phyloP scores from a whole-genome alignment of 2,888 invertebrate genomes.

The Parnassius smintheus region DNA sequence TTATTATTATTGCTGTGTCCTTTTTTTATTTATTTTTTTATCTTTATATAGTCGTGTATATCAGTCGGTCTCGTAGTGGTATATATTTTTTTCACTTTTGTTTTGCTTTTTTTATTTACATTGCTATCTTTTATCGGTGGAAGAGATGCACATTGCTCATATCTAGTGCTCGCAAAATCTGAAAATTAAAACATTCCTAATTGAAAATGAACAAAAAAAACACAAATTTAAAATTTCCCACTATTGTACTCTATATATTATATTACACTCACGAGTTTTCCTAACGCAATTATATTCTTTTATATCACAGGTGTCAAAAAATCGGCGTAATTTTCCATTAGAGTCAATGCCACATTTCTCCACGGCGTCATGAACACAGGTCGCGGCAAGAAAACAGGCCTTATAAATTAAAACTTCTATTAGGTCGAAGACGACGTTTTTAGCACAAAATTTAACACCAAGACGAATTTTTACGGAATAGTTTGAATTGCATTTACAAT shows the following conservation, averaged over 20 bases:
- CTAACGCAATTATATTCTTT: conserved; percentile 62
- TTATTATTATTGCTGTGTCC: too few relatives aligned
- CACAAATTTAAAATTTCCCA: background rate
- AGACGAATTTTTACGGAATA: too few relatives aligned
- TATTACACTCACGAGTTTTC: conserved; percentile 42
- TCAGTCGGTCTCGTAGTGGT: too few relatives aligned
- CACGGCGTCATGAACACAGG: conserved; percentile 53
- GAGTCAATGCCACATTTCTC: conserved; percentile 54
- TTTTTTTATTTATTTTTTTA: too few relatives aligned
- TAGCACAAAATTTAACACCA: background rate
- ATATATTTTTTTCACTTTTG: too few relatives aligned
- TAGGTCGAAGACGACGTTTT: background rate
- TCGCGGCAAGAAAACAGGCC: conserved; percentile 60
- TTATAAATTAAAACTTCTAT: conserved; percentile 35
- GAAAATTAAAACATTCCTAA: conserved; percentile 29
- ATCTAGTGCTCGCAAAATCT: conserved; percentile 41
- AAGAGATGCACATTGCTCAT: conserved; percentile 37
- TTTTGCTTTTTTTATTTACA: background rate
- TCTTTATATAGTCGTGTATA: too few relatives aligned
- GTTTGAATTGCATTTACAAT: too few relatives aligned
- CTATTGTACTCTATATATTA: background rate
- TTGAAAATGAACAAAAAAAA: too few relatives aligned
- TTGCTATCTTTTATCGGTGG: conserved; percentile 30
- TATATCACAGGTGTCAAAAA: conserved; percentile 64
- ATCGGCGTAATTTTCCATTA: conserved; percentile 44